A percentile compares a stretch with the other conserved stretches of the same genome.
Conservation (phyloP, 2,888 invertebrate genomes). For the Chrysolina americana region DNA sequence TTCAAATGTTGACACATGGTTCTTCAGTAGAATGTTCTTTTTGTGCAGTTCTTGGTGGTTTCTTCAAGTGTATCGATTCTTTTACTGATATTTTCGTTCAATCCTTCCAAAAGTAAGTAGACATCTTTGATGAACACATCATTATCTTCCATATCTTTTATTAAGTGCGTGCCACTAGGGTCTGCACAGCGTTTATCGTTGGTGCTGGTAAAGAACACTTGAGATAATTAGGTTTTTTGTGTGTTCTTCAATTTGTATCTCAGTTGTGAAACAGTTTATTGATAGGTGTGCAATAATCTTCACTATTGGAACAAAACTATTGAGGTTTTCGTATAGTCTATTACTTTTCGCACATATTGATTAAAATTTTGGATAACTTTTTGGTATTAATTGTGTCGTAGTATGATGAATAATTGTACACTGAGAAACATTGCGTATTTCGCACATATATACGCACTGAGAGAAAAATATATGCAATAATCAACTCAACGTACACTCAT, state of each 20-base stretch:
- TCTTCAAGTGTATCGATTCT: conserved; percentile 21
- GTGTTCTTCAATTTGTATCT: neutral
- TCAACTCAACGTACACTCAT: too few relatives aligned
- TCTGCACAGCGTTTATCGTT: conserved; percentile 7
- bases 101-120: neutral
- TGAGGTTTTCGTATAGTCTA: too few relatives aligned
- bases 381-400: too few relatives aligned
- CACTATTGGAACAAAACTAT: too few relatives aligned
- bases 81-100: neutral
- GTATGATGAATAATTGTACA: too few relatives aligned
- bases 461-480: too few relatives aligned
- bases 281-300: too few relatives aligned
- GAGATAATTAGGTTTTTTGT: neutral
- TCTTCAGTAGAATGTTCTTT: neutral
- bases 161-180: conserved; percentile 9
- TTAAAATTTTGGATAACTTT: too few relatives aligned
- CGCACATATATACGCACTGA: too few relatives aligned
- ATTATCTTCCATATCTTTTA: conserved; percentile 1
- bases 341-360: too few relatives aligned
- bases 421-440: too few relatives aligned
- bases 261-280: neutral
- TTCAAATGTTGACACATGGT: conserved; percentile 1
- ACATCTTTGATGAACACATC: conserved; percentile 15
- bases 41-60: neutral
- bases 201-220: neutral